Conservation (phyloP, 2,888 invertebrate genomes). For the Mylabris sibirica region DNA sequence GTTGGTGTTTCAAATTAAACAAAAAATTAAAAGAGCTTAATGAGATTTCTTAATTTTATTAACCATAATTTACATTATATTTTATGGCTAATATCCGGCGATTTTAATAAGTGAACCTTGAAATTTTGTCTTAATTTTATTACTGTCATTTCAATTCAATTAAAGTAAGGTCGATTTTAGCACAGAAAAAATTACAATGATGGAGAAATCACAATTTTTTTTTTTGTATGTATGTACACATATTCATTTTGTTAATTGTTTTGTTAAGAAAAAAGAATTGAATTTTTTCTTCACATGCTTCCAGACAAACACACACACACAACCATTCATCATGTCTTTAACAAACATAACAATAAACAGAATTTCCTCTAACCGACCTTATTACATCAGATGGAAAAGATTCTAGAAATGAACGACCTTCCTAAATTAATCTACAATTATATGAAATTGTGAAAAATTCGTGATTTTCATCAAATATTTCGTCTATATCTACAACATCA, state of each 20-base stretch:
- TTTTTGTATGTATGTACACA: background rate
- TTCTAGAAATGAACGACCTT: background rate
- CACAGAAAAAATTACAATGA: background rate
- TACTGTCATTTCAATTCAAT: no score
- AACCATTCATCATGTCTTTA: background rate
- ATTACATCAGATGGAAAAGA: background rate
- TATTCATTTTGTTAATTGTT: background rate
- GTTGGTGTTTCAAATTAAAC: background rate
- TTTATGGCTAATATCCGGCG: background rate
- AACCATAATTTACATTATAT: background rate
- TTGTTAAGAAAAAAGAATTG: background rate
- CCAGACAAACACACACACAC: background rate
- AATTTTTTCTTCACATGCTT: background rate
- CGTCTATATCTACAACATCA: no score
- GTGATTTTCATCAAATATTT: no score
- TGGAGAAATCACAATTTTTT: background rate
- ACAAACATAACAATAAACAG: background rate
- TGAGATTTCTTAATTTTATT: background rate
- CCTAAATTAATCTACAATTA: background rate
- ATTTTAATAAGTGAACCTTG: background rate
- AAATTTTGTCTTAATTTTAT: background rate
- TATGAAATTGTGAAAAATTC: background rate
- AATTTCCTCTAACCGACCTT: background rate
- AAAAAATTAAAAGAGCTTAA: background rate
- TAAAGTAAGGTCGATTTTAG: background rate